Conservation (phyloP, 2,797 vertebrate species). For the Myripristis murdjan region DNA sequence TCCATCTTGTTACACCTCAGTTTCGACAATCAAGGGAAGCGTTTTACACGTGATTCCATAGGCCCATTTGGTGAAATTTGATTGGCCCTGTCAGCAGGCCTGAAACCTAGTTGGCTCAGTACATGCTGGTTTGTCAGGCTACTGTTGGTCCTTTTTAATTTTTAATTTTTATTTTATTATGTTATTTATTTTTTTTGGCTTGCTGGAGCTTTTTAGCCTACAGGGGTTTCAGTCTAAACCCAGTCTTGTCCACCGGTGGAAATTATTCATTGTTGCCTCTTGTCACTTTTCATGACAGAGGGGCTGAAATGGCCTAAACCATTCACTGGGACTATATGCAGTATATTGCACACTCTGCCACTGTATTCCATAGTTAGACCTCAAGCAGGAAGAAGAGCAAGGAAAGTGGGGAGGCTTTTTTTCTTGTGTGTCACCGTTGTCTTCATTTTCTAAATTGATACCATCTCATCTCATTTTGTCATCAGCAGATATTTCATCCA, state of each 20-base stretch:
- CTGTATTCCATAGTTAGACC: neutral
- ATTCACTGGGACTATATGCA: neutral
- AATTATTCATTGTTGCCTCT: conserved; percentile 10
- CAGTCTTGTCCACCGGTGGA: conserved; percentile 15
- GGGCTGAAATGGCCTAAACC: conserved; percentile 6
- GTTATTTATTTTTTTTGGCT: neutral
- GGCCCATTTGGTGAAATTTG: neutral
- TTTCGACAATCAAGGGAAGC: conserved; percentile 38
- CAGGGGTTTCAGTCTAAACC: conserved; percentile 20
- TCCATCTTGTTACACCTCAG: conserved; percentile 74
- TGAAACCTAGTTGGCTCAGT: conserved; percentile 3
- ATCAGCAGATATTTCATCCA: conserved; percentile 55
- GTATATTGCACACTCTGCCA: conserved; percentile 1
- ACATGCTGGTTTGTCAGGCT: conserved; percentile 30
- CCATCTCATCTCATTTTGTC: conserved; percentile 59
- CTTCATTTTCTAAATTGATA: conserved; percentile 52
- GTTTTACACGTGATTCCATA: conserved; percentile 13
- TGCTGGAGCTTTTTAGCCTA: conserved; percentile 16
- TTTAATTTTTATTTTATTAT: conserved; percentile 8
- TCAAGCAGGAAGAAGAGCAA: neutral
- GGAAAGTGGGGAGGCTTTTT: conserved; percentile 15
- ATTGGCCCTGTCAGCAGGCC: conserved; percentile 6
- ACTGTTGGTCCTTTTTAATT: conserved; percentile 1
- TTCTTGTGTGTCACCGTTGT: conserved; percentile 9
- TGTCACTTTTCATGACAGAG: neutral